Conservation (phyloP, 2,888 invertebrate species). For the Temnothorax ravouxi region DNA sequence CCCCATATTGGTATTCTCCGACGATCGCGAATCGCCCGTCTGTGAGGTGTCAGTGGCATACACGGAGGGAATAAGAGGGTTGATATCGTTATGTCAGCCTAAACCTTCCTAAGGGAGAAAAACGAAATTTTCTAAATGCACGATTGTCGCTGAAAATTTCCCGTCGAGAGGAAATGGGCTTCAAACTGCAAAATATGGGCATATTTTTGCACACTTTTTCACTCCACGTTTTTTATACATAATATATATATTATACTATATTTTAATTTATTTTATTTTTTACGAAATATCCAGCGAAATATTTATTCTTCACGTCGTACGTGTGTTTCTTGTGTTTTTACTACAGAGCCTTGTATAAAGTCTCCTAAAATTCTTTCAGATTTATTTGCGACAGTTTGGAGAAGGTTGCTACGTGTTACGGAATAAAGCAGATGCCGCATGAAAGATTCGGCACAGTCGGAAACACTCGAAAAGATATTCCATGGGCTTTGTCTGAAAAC, state of each 20-base stretch:
- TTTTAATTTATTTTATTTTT: not conserved
- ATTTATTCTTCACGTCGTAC: not conserved
- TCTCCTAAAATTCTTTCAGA: not conserved
- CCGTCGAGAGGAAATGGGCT: not conserved
- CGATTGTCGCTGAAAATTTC: not conserved
- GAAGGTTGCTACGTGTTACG: not conserved
- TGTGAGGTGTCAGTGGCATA: not conserved
- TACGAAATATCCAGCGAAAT: not conserved
- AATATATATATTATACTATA: no score
- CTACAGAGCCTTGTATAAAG: not conserved
- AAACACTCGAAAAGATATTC: not conserved
- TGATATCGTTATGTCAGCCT: not conserved
- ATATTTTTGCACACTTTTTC: not conserved
- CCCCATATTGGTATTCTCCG: conserved; percentile 47
- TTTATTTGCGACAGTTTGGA: not conserved
- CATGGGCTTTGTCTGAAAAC: not conserved
- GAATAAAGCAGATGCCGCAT: not conserved
- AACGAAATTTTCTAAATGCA: not conserved
- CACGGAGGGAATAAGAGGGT: not conserved
- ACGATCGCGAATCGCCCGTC: not conserved
- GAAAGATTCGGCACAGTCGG: not conserved
- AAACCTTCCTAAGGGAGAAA: not conserved
- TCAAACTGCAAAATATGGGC: not conserved
- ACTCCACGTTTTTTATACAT: not conserved
- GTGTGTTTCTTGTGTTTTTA: not conserved